Evolutionary conservation across 2,113 vertebrate species (phyloP).

Genomic region (Irena cyanogastra): DNA sequence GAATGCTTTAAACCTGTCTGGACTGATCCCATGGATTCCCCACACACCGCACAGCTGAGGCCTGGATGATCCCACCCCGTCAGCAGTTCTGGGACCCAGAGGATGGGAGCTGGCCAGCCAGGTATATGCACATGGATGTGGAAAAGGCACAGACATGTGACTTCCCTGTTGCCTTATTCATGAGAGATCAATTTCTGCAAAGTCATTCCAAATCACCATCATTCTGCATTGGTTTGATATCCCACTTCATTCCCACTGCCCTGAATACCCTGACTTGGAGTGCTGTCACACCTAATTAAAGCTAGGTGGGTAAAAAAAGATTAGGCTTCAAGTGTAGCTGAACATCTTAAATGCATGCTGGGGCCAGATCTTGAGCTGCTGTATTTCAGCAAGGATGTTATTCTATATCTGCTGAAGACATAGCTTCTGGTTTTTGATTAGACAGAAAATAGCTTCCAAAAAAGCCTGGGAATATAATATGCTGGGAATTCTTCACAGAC

Average conservation of each 20-base stretch:
- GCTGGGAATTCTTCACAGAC: constrained; percentile 43
- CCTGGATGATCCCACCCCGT: background rate
- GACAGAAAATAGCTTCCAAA: constrained; percentile 23
- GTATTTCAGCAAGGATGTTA: constrained; percentile 34
- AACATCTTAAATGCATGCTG: background rate
- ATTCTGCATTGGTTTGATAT: background rate
- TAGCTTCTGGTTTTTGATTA: constrained; percentile 44
- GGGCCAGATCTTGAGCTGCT: background rate
- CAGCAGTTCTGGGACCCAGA: background rate
- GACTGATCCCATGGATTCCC: background rate
- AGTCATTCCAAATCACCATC: background rate
- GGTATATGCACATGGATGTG: background rate
- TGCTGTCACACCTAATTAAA: background rate
- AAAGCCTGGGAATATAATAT: constrained; percentile 58
- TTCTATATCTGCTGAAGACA: constrained; percentile 43
- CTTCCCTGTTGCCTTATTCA: background rate
- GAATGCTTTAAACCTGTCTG: background rate
- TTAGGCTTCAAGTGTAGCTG: background rate
- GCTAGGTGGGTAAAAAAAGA: background rate
- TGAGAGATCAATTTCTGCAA: background rate
- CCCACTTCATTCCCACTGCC: background rate
- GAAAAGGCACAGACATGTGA: background rate
- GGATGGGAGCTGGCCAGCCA: background rate
- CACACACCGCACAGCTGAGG: rapidly evolving
- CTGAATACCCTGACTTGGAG: background rate